Percentiles rank a stretch among this genome's conserved stretches.
phyloP scores from a whole-genome alignment of 2,113 vertebrate genomes.

The Cinclus mexicanus region DNA sequence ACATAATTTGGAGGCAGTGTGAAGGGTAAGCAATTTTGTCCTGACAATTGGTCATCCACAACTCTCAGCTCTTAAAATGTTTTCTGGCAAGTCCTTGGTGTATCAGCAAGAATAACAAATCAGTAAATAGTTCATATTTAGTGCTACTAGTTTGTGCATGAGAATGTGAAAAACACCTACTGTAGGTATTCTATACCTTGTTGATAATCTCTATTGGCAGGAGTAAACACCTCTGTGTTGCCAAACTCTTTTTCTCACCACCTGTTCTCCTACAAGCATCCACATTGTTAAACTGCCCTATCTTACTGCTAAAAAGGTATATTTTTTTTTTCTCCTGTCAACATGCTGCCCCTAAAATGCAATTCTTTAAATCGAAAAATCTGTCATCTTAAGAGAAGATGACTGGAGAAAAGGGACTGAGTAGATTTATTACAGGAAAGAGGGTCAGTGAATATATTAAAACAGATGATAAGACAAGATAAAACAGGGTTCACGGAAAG shows the following conservation, averaged over 20 bases:
- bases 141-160: background rate
- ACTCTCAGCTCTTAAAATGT: background rate
- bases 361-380: background rate
- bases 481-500: background rate
- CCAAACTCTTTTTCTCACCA: background rate
- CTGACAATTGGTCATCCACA: background rate
- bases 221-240: background rate
- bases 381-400: background rate
- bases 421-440: background rate
- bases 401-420: background rate
- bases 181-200: background rate
- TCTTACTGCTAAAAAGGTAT: background rate
- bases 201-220: background rate
- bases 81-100: background rate
- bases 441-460: background rate
- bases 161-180: background rate
- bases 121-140: background rate
- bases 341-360: background rate
- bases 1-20: background rate
- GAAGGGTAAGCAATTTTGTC: background rate
- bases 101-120: background rate
- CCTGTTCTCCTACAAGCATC: background rate
- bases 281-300: background rate
- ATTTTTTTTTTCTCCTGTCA: background rate
- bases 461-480: background rate